A percentile compares a stretch with the other conserved stretches of the same genome.
phyloP scores from a whole-genome alignment of 2,797 vertebrate genomes.

The Bradypodion pumilum region DNA sequence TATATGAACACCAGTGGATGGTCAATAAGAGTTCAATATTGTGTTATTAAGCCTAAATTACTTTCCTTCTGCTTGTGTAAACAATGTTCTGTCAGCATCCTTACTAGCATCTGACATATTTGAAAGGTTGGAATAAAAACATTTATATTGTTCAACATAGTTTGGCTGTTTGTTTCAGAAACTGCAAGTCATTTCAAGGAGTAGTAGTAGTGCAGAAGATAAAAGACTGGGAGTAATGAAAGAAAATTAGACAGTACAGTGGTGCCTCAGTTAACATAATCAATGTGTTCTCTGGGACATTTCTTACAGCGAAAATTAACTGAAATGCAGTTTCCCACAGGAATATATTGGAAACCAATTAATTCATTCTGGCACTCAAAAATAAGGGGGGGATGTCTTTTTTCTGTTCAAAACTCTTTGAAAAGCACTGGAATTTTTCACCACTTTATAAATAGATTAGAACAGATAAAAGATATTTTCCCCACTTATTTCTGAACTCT shows the following conservation, averaged over 20 bases:
- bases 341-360: too few relatives aligned
- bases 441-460: too few relatives aligned
- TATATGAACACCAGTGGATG: conserved; percentile 29
- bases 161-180: conserved; percentile 42
- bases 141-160: conserved; percentile 29
- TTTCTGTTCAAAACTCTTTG: too few relatives aligned
- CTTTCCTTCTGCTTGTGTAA: conserved; percentile 11
- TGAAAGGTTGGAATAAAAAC: conserved; percentile 28
- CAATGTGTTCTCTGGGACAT: too few relatives aligned
- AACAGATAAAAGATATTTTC: too few relatives aligned
- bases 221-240: not conserved
- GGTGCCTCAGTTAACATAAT: too few relatives aligned
- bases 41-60: conserved; percentile 44
- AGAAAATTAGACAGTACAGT: conserved; percentile 10
- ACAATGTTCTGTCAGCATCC: conserved; percentile 22
- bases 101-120: conserved; percentile 8
- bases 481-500: too few relatives aligned
- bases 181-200: conserved; percentile 10
- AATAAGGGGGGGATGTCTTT: too few relatives aligned
- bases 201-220: conserved; percentile 27
- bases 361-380: too few relatives aligned
- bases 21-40: conserved; percentile 34
- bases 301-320: too few relatives aligned
- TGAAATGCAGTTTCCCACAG: too few relatives aligned
- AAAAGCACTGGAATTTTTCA: too few relatives aligned